Conservation (phyloP, 2,113 vertebrate species). For the Chaenocephalus aceratus region DNA sequence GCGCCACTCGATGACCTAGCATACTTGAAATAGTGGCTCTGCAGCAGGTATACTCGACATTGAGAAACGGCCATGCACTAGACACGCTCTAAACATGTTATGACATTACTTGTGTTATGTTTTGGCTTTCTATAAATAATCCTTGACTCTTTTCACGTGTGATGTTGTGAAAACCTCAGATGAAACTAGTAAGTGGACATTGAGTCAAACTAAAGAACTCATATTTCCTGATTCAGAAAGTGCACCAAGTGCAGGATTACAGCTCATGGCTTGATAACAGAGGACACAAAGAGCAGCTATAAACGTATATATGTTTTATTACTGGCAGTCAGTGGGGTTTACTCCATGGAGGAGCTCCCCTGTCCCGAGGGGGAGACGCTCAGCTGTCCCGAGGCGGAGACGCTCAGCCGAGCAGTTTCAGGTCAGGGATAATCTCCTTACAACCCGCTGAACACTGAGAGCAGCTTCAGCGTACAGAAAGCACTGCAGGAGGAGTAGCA, state of each 20-base stretch:
- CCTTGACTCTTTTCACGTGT: neutral
- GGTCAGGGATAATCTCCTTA: slow-evolving; percentile 67
- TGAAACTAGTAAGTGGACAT: neutral
- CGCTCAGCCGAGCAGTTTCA: no score
- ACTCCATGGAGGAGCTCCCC: slow-evolving; percentile 17
- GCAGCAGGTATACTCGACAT: no score
- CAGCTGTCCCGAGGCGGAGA: neutral
- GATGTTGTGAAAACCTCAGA: neutral
- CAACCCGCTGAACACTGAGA: slow-evolving; percentile 20
- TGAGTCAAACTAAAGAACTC: neutral
- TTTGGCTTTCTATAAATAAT: neutral
- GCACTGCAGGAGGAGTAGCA: slow-evolving; percentile 4
- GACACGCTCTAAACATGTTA: no score
- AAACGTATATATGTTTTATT: neutral
- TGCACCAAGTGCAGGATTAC: neutral
- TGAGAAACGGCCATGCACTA: no score
- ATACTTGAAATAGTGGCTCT: no score
- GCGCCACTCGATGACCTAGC: no score
- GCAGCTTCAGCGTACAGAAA: slow-evolving; percentile 11
- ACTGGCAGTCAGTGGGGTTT: slow-evolving; percentile 22
- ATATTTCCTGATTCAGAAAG: neutral
- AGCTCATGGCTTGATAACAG: neutral
- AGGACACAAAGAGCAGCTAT: neutral
- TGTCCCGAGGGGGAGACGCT: slow-evolving; percentile 11
- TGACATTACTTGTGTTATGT: no score